A percentile compares a stretch with the other conserved stretches of the same genome.
Conservation (phyloP, 2,113 vertebrate genomes). For the Rhynchopsitta pachyrhyncha region DNA sequence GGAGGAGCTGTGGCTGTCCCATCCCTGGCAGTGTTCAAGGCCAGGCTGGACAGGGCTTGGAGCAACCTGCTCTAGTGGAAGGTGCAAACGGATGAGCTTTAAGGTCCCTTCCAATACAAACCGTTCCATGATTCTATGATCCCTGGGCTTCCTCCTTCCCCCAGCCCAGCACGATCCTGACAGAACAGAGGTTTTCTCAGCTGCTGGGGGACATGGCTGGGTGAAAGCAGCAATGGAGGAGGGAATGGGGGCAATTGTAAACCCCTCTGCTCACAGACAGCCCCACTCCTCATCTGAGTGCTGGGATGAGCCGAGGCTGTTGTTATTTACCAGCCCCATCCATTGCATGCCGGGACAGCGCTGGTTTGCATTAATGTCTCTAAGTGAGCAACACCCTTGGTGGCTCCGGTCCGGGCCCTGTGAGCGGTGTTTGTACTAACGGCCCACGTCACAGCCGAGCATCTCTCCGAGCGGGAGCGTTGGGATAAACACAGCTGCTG, state of each 20-base stretch:
- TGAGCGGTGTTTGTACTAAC: not conserved
- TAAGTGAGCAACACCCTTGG: not conserved
- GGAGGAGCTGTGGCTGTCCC: too few species aligned
- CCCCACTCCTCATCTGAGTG: fast-evolving
- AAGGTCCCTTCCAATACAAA: not conserved
- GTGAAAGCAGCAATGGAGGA: not conserved
- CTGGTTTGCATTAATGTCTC: not conserved
- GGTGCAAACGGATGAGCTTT: not conserved
- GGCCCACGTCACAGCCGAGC: not conserved
- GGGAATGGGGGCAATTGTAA: not conserved
- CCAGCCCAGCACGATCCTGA: not conserved
- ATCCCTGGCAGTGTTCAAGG: not conserved
- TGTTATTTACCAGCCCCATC: fast-evolving
- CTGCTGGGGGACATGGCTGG: fast-evolving
- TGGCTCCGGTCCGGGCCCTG: not conserved
- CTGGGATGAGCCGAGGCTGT: not conserved
- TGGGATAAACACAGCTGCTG: constrained; percentile 2
- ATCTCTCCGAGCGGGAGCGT: not conserved
- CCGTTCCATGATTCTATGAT: not conserved
- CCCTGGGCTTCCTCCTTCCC: not conserved
- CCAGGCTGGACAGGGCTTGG: not conserved
- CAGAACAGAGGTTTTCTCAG: not conserved
- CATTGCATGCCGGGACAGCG: not conserved
- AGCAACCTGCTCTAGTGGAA: not conserved
- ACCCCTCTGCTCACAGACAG: not conserved